A percentile compares a stretch with the other conserved stretches of the same genome.
phyloP scores from a whole-genome alignment of 2,113 vertebrate genomes.

The Barbus barbus region DNA sequence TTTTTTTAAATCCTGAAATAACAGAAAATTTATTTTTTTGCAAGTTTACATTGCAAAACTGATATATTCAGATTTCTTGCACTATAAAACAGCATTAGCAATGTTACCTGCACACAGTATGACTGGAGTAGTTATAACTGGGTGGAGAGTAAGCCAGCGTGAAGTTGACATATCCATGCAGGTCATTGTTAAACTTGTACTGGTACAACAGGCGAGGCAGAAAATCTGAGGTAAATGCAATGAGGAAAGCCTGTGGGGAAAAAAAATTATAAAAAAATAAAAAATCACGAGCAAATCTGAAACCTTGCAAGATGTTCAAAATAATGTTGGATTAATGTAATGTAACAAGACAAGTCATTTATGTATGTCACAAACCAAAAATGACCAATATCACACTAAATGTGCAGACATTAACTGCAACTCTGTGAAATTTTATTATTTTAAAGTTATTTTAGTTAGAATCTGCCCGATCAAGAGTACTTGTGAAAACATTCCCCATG shows the following conservation, averaged over 20 bases:
- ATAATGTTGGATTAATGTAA: neutral
- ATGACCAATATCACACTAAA: too few relatives aligned
- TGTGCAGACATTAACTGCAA: too few relatives aligned
- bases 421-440: neutral
- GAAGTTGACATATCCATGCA: slow-evolving; percentile 75
- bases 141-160: slow-evolving; percentile 71
- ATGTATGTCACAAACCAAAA: neutral
- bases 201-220: slow-evolving; percentile 73
- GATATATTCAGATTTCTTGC: neutral
- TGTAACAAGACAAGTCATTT: neutral
- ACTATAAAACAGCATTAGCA: neutral
- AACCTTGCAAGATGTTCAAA: neutral
- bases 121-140: slow-evolving; percentile 64
- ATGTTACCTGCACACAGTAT: slow-evolving; percentile 72
- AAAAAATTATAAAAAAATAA: too few relatives aligned
- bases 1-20: too few relatives aligned
- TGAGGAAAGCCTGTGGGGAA: slow-evolving; percentile 74
- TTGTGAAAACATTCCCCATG: too few relatives aligned
- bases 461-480: too few relatives aligned
- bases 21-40: neutral
- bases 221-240: slow-evolving; percentile 79
- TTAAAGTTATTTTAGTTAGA: too few relatives aligned
- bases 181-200: slow-evolving; percentile 68
- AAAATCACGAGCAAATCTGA: too few relatives aligned
- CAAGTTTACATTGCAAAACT: neutral